A percentile compares a stretch with the other conserved stretches of the same genome.
Conservation (phyloP, 2,888 invertebrate genomes). For the Nemapogon koenigi region DNA sequence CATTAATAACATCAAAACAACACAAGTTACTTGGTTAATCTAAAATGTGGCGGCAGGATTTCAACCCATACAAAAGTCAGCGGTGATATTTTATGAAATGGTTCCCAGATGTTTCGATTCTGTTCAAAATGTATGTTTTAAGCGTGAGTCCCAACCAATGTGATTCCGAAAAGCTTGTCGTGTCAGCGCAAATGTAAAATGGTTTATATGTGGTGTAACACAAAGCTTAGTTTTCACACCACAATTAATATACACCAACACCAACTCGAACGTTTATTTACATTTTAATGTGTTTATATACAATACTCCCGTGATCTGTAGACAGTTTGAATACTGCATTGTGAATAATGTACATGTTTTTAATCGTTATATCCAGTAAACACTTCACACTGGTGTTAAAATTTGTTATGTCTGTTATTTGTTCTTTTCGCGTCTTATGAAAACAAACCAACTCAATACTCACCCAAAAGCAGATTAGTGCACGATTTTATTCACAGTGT, state of each 20-base stretch:
- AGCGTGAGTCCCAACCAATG: conserved; percentile 18
- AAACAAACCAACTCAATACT: neutral
- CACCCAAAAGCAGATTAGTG: conserved; percentile 3
- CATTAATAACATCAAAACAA: conserved; percentile 2
- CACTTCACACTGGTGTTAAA: conserved; percentile 7
- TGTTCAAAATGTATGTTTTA: no score
- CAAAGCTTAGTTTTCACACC: conserved; percentile 28
- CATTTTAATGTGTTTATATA: conserved; percentile 20
- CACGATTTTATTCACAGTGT: conserved; percentile 3
- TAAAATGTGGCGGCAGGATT: conserved; percentile 6
- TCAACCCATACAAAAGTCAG: no score
- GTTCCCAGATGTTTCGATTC: no score
- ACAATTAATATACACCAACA: conserved; percentile 28
- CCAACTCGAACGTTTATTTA: conserved; percentile 16
- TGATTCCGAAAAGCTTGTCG: conserved; percentile 24
- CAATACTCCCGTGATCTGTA: conserved; percentile 11
- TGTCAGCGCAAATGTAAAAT: conserved; percentile 22
- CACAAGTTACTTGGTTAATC: conserved; percentile 9
- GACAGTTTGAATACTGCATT: neutral
- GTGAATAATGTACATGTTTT: neutral
- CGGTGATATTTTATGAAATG: no score
- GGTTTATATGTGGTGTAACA: conserved; percentile 24
- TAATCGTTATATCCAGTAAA: conserved; percentile 4
- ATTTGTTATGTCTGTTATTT: conserved; percentile 1
- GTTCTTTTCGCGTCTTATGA: neutral